Base-by-base conservation (phyloP, 2,888 invertebrate genomes). In the Ectropis crepuscularia region DNA sequence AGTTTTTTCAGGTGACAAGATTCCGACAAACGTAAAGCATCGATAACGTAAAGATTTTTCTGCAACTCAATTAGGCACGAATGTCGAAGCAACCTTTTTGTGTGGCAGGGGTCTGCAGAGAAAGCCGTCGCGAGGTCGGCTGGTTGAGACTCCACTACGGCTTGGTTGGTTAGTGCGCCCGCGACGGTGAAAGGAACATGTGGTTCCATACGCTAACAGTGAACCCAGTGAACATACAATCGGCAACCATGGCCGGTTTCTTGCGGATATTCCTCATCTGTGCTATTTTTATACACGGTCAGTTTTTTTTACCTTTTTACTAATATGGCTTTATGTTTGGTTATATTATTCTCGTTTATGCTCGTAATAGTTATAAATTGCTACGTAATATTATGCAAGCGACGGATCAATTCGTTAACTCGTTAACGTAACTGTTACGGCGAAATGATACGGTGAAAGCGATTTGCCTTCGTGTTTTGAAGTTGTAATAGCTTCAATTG, bases 141-240 rank as follows among this genome's bases (percentile, higher is more conserved):
- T 74, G 85, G 85, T 77, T 73, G 60, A 57, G 60, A 47, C 58
- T 49, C 10, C 16, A 38, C n/a, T 37, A 39, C n/a, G 28, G 16
- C 73, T 72, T 72, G 77, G 74, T 72, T 64, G 75, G 73, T 74
- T 89, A 92, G 92, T 92, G 85, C 85, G 88, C 86, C 77, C 81
- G 87, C 89, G 90, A 70, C 87, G 83, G 92, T 92, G 92, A 92
- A 92, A 90, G 92, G 92, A 74, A 78, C 81, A 89, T 89, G 89
- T 49, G 63, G 60, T 53, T 85, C 87, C 84, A 81, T 81, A 77
- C 77, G 74, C 67, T 75, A 47, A 69, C 67, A 74, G 81, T 79
- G 76, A 82, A 47, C 28, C 78, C 80, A 69, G 79, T 46, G 46
- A 46, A 10, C 38, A 12, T 11, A 76, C 82, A 83, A 74, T 77